Evolutionary conservation across 2,113 vertebrate genomes (phyloP).

Genomic region (Paradisaea rubra): DNA sequence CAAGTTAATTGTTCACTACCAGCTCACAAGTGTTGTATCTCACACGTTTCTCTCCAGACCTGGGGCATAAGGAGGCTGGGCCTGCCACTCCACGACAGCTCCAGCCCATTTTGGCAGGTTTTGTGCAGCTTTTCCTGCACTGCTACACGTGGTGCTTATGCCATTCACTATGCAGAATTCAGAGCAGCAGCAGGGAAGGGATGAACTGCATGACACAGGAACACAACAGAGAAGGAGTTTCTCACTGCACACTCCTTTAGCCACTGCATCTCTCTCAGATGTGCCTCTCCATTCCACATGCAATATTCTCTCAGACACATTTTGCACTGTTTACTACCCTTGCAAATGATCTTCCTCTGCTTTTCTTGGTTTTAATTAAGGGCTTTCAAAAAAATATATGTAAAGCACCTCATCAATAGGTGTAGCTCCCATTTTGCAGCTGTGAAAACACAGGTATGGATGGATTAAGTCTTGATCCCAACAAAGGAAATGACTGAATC

Average conservation of each 20-base stretch:
- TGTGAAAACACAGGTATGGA: slow-evolving; percentile 34
- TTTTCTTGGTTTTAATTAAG: background rate
- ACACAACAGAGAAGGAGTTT: background rate
- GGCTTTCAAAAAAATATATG: background rate
- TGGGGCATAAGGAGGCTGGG: background rate
- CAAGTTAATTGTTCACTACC: background rate
- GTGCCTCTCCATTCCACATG: background rate
- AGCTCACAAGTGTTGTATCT: accelerated
- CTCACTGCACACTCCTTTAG: background rate
- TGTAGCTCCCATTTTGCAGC: background rate
- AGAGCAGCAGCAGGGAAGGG: background rate
- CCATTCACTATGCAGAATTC: background rate
- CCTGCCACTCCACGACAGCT: background rate
- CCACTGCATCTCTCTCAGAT: background rate
- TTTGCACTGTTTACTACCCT: background rate
- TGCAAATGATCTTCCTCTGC: background rate
- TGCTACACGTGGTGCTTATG: background rate
- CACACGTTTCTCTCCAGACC: background rate
- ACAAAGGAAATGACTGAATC: slow-evolving; percentile 18
- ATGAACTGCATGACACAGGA: background rate
- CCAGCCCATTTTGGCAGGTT: background rate
- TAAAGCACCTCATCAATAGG: slow-evolving; percentile 1
- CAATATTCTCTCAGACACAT: background rate
- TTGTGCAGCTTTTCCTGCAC: background rate
- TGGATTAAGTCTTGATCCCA: background rate